Evolutionary conservation across 2,888 invertebrate species (phyloP), one percentile per base, ranked within the genome.

Genomic region (Meta bourneti): DNA sequence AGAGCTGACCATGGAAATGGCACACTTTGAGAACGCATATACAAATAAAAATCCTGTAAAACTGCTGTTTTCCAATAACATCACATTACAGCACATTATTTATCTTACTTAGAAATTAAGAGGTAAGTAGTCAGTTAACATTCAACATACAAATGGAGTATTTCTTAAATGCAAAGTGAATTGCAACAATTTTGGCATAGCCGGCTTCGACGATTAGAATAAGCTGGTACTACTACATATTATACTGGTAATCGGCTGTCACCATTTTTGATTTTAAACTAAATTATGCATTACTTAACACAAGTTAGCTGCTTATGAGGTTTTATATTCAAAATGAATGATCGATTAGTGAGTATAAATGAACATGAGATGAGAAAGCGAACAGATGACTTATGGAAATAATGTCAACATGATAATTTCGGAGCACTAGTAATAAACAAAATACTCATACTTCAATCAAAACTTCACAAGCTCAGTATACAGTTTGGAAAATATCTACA

Each of bases 381-480:
- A 78, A 54, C 75, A 85, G 70, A 85, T 85, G 85, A 85, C 16
- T 20, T 20, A 84, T 84, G 83, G 71, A 20, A 34, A 79, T 20
- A 34, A 84, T 75, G 74, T 84, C 83, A 71, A 16, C 34, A 84
- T 84, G 83, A 84, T 11, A 34, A 84, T 84, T 84, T 84, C 54
- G 74, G 52, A 51, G 74, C 74, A 84, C 83, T 75, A 84, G 54
- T 49, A 79, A 61, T 77, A 61, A 82, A 74, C 34, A 61, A 11
- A 75, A 84, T 74, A 74, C 74, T 84, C 74, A 75, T 11, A 70
- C 49, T 81, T 81, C 81, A 81, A 49, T 84, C 83, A 79, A 79
- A 61, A 84, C 83, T 84, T 84, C 54, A 84, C 83, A 84, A 84
- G 83, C 83, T 84, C 72, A 84, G 74, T 84, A 72, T 52, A 84